A percentile compares a stretch with the other conserved stretches of the same genome.
Evolutionary conservation across 2,113 vertebrate species (phyloP).

Genomic region (Spea bombifrons): DNA sequence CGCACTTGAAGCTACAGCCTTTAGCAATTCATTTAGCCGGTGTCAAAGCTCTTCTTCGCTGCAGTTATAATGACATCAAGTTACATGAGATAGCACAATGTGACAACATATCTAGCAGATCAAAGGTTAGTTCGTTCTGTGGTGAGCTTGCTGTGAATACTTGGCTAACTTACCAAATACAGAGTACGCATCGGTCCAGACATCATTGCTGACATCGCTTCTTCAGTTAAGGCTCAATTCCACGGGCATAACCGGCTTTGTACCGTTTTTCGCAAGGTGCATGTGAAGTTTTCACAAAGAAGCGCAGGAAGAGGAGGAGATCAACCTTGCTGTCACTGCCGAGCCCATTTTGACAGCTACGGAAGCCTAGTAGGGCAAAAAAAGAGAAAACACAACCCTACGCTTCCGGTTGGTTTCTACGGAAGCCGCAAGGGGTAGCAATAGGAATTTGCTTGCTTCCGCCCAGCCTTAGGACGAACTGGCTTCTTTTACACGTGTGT

Average conservation of each 20-base stretch:
- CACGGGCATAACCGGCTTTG: neutral
- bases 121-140: neutral
- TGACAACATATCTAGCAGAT: neutral
- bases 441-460: neutral
- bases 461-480: too few species aligned
- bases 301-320: neutral
- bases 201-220: neutral
- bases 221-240: neutral
- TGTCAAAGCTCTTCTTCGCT: too few species aligned
- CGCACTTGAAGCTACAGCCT: too few species aligned
- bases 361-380: neutral
- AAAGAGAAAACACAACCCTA: too few species aligned
- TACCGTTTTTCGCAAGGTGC: neutral
- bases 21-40: too few species aligned
- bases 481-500: neutral
- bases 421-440: constrained; percentile 23
- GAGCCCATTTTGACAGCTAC: constrained; percentile 4
- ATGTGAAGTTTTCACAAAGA: neutral
- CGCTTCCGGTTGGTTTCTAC: constrained; percentile 19
- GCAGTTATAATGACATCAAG: too few species aligned
- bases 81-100: too few species aligned
- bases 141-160: neutral
- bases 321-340: neutral
- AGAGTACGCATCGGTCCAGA: neutral
- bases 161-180: constrained; percentile 1